phyloP scores from a whole-genome alignment of 2,113 vertebrate species.

The Aegithalos caudatus region DNA sequence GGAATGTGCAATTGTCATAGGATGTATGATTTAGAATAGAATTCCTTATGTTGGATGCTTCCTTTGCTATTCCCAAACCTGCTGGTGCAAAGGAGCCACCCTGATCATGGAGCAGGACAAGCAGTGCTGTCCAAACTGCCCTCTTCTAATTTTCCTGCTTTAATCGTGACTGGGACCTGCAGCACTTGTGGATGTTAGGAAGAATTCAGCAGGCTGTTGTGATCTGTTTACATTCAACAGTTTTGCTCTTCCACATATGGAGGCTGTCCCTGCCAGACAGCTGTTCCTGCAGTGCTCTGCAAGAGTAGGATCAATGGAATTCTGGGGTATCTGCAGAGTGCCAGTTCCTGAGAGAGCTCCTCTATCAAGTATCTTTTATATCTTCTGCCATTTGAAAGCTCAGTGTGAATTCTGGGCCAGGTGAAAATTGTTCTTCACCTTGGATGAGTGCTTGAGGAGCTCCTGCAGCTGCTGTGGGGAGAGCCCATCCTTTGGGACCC shows the following conservation, averaged over 20 bases:
- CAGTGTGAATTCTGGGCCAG: background rate
- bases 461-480: background rate
- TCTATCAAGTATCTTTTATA: background rate
- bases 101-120: background rate
- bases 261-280: background rate
- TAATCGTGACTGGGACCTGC: background rate
- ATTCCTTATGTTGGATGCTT: background rate
- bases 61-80: background rate
- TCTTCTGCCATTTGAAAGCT: background rate
- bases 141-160: background rate
- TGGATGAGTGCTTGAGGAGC: background rate
- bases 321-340: background rate
- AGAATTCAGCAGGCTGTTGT: background rate
- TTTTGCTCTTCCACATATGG: background rate
- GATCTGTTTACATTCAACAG: background rate
- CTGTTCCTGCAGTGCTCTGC: background rate
- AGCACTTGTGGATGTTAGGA: background rate
- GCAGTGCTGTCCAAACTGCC: background rate
- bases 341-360: background rate
- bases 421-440: background rate
- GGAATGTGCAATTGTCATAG: background rate
- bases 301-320: background rate
- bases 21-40: background rate
- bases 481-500: background rate
- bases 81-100: background rate